Base-by-base conservation (phyloP, 2,797 vertebrate genomes). In the Paguma larvata region DNA sequence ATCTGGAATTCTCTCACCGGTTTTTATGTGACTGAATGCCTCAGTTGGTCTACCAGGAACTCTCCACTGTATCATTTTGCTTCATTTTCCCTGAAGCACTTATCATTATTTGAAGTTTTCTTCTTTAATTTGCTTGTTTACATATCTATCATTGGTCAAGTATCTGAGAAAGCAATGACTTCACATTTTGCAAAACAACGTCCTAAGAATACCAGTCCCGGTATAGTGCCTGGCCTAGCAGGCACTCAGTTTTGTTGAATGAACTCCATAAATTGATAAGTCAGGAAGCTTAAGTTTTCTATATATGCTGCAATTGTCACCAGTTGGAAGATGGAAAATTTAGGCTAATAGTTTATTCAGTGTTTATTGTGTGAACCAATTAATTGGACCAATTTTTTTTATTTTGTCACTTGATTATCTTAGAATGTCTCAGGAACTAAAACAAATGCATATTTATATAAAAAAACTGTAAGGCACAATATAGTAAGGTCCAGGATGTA, bases 391-490 rank as follows among this genome's bases (percentile, higher is more conserved):
- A 51, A 34, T 65, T 82, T 73, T 89, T 85, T 6, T 11, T 16
- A 78, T n/a, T 77, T 91, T 72, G 44, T 93, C 25, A 82, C 4
- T 86, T 75, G 93, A 92, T 92, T 85, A 82, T 87, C 46, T 80
- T 79, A 77, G 56, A 85, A 80, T 93, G 41, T 92, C 59, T 90
- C 65, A 89, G 79, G 27, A 7, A 93, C 62, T 73, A 23, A 95
- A 70, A 11, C 44, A 86, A 21, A 25, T 44, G 1, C 41, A 30
- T 91, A 79, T 89, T 94, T 95, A 91, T 46, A 77, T 93, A 67
- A 75, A 96, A 96, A 80, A 32, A 10, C 44, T 68, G 3, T 84
- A 73, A 93, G 72, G 27, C 56, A 41, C 5, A 63, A 88, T 80
- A 85, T 51, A 70, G 83, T 88, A 83, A 38, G 85, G 34, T 53